These are phyloP conservation scores for Cetonia aurata DNA, from an alignment of 2,888 invertebrate species.

Conservation along the genomic window DNA sequence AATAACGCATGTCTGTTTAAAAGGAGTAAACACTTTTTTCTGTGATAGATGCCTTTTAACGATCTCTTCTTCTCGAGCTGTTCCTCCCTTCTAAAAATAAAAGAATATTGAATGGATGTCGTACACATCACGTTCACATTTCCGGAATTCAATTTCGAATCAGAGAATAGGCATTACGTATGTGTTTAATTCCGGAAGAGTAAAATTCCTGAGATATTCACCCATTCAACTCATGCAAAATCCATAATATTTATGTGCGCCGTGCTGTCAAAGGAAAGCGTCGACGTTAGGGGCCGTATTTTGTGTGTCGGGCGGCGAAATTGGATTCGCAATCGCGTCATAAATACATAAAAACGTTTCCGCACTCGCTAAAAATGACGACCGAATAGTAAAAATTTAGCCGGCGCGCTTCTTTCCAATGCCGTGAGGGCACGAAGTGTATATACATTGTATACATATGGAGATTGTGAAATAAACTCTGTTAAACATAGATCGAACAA, in stretches of 20 bases:
- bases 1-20: no score
- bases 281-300: slow-evolving; percentile 6
- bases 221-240: background rate
- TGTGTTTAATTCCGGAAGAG: slow-evolving; percentile 13
- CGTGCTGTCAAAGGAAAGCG: slow-evolving; percentile 23
- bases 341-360: slow-evolving; percentile 29
- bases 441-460: background rate
- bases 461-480: background rate
- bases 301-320: slow-evolving; percentile 14
- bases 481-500: background rate
- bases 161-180: background rate
- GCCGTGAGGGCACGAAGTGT: no score
- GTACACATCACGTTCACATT: no score
- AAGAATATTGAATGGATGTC: no score
- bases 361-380: slow-evolving; percentile 9
- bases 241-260: slow-evolving; percentile 25
- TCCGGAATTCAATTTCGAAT: slow-evolving; percentile 3
- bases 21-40: no score
- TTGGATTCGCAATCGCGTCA: slow-evolving; percentile 31
- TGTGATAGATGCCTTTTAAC: no score
- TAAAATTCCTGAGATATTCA: slow-evolving; percentile 7
- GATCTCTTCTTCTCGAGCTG: no score
- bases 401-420: background rate
- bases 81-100: no score
- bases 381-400: slow-evolving; percentile 24